Evolutionary conservation across 2,888 invertebrate genomes (phyloP).

Genomic region (Xanthia togata): DNA sequence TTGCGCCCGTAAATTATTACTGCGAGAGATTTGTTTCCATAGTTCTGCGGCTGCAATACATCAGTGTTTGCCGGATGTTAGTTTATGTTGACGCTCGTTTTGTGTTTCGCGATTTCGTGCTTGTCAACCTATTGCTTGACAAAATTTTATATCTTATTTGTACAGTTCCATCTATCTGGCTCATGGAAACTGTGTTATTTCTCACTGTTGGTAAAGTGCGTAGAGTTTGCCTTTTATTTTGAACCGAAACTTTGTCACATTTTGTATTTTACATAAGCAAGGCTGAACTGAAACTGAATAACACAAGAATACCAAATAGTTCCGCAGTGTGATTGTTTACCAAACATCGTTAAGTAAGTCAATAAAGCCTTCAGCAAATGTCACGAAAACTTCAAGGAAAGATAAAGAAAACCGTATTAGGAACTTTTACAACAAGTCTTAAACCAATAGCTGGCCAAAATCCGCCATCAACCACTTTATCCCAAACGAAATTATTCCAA

Average conservation of each 20-base stretch:
- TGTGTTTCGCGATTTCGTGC: constrained; percentile 84
- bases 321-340: neutral
- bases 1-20: constrained; percentile 88
- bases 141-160: constrained; percentile 73
- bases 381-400: constrained; percentile 1
- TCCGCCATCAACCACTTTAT: constrained; percentile 66
- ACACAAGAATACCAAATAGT: neutral
- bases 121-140: constrained; percentile 74
- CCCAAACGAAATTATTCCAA: constrained; percentile 78
- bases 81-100: constrained; percentile 87
- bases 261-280: neutral
- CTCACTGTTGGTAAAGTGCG: constrained; percentile 20
- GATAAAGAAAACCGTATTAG: constrained; percentile 3
- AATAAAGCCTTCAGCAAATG: neutral
- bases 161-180: constrained; percentile 66
- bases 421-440: constrained; percentile 47
- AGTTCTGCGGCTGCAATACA: constrained; percentile 88
- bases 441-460: constrained; percentile 69
- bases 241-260: neutral
- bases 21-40: constrained; percentile 89
- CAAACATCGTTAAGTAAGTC: neutral
- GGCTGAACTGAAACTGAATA: neutral
- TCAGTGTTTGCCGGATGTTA: constrained; percentile 88
- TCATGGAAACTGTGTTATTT: constrained; percentile 35
- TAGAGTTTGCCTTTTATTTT: constrained; percentile 26